Evolutionary conservation across 1,140 invertebrate species (phyloP).

Genomic region (Drosophila teissieri): DNA sequence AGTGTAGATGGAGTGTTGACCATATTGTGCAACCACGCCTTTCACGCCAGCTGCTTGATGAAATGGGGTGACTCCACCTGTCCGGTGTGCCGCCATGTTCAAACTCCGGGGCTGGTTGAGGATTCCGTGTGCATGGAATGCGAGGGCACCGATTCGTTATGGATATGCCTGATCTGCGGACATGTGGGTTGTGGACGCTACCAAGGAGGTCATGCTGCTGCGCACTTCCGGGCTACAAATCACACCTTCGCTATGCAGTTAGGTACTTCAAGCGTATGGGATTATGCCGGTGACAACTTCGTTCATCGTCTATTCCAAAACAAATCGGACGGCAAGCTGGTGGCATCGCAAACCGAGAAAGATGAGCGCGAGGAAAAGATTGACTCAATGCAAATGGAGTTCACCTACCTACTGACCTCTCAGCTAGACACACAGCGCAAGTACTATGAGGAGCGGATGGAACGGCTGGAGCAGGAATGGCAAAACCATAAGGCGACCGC

Average conservation of each 20-base stretch:
- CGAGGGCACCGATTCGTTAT: constrained; percentile 91
- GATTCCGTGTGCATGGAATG: constrained; percentile 95
- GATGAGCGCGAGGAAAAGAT: constrained; percentile 93
- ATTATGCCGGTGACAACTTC: constrained; percentile 93
- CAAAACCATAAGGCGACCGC: constrained; percentile 83
- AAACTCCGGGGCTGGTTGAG: constrained; percentile 95
- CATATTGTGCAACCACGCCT: constrained; percentile 99
- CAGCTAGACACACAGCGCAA: constrained; percentile 97
- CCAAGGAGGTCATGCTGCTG: constrained; percentile 89
- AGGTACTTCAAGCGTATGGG: constrained; percentile 98
- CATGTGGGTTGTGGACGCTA: constrained; percentile 97
- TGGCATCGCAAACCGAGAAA: constrained; percentile 88
- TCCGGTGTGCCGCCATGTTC: constrained; percentile 93
- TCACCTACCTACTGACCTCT: constrained; percentile 98
- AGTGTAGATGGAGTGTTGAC: constrained; percentile 98
- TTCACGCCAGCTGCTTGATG: constrained; percentile 96
- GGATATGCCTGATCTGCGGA: constrained; percentile 99
- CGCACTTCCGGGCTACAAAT: constrained; percentile 96
- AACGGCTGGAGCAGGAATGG: constrained; percentile 86
- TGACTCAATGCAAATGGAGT: constrained; percentile 97
- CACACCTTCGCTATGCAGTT: constrained; percentile 99
- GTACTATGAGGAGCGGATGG: constrained; percentile 95
- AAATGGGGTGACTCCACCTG: constrained; percentile 98
- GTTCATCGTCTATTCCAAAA: constrained; percentile 98
- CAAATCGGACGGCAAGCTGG: constrained; percentile 98